Evolutionary conservation across 2,888 invertebrate species (phyloP).

Genomic region (Thysanoteuthis rhombus): DNA sequence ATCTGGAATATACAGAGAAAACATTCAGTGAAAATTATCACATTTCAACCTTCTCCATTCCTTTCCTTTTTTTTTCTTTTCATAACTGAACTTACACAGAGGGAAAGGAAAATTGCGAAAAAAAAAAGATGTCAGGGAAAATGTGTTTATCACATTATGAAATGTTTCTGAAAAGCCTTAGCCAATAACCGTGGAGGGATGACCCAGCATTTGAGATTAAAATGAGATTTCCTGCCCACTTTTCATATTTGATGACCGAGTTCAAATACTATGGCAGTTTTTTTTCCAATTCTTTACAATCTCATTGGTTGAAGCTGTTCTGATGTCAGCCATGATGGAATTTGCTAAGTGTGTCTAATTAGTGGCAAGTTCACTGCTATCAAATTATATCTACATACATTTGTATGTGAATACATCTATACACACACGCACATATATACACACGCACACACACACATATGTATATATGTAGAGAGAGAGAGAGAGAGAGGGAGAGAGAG

Average conservation of each 20-base stretch:
- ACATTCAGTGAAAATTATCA: neutral
- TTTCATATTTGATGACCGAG: neutral
- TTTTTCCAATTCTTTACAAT: neutral
- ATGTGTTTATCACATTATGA: neutral
- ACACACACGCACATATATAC: neutral
- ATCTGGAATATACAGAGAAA: neutral
- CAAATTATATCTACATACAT: neutral
- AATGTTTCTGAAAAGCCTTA: neutral
- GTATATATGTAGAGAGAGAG: no score
- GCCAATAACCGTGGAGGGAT: neutral
- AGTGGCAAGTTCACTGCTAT: neutral
- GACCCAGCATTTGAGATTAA: neutral
- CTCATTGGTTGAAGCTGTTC: neutral
- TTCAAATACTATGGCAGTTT: neutral
- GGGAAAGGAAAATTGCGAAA: neutral
- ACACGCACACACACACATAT: no score
- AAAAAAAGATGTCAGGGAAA: neutral
- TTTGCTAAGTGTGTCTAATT: conserved; percentile 12
- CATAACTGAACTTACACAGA: neutral
- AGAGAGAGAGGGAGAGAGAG: no score
- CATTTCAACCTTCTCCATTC: neutral
- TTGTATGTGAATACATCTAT: neutral
- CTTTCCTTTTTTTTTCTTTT: neutral
- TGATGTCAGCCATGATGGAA: neutral
- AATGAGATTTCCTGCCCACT: neutral